Evolutionary conservation across 1,140 invertebrate genomes (phyloP), one percentile per base, ranked within the genome.

Genomic region (Caenorhabditis tropicalis): DNA sequence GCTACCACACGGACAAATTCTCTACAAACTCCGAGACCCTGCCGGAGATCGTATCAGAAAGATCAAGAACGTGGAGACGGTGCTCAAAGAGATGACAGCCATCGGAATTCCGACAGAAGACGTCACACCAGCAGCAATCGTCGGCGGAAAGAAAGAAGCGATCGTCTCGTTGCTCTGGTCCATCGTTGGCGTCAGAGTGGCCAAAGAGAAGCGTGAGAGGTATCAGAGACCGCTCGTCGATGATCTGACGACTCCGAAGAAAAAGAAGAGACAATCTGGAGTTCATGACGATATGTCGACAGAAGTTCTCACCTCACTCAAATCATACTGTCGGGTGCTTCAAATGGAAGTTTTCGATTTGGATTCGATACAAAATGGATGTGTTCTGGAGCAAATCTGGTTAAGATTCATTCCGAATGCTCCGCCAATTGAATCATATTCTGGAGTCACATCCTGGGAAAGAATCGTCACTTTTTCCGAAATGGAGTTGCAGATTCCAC

Each of bases 101-200:
- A 5, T 70, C 31, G 60, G 60, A 36, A 36, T 70, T n/a, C 19
- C 60, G 4, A 70, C 60, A 1, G 31, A 70, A 36, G 31, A 70
- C 0, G 60, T 70, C 5, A 70, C 29, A 33, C 12, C 60, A 0
- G 24, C 9, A 36, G 29, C 60, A 1, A 70, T 70, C 19, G 60
- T 70, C 21, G 60, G 60, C 4, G 60, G 60, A 70, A 70, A 36
- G 31, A 70, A 70, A 70, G 60, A 70, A 3, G 60, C 21, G 24
- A 70, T 70, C n/a, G 36, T 70, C 19, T 21, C 60, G 1, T 36
- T 70, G 36, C 19, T 70, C 3, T 70, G 60, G 60, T 10, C 60
- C 5, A 39, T 70, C n/a, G 24, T 70, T 36, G 60, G 60, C 3
- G 60, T 70, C 39, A 31, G 29, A 7, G 60, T 70, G 12, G 60